phyloP scores from a whole-genome alignment of 2,888 invertebrate genomes.

The Folsomia candida region DNA sequence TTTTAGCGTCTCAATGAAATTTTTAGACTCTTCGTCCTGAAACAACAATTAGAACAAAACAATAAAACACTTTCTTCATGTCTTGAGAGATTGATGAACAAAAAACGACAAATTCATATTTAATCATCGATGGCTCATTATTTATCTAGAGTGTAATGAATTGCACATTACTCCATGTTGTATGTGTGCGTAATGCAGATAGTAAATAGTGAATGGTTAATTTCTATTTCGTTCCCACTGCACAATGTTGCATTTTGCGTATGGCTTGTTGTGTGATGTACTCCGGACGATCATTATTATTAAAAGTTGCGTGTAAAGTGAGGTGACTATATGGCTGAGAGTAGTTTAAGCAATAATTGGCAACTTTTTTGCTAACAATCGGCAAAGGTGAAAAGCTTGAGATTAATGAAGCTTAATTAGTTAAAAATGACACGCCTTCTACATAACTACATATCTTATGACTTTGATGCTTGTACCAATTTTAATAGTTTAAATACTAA shows the following conservation, averaged over 20 bases:
- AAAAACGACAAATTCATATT: neutral
- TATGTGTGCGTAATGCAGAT: neutral
- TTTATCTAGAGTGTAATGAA: neutral
- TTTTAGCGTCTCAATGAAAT: constrained; percentile 50
- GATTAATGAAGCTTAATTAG: neutral
- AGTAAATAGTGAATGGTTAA: neutral
- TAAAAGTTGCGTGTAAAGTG: neutral
- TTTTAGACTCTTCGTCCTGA: constrained; percentile 50
- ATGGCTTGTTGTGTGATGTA: too few relatives aligned
- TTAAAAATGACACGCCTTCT: neutral
- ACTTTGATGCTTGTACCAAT: neutral
- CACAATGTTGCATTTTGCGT: too few relatives aligned
- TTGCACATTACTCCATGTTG: neutral
- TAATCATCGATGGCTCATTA: neutral
- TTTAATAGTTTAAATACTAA: too few relatives aligned
- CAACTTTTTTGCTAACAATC: neutral
- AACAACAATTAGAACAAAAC: constrained; percentile 22
- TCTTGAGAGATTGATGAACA: neutral
- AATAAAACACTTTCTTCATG: constrained; percentile 5
- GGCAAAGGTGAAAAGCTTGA: neutral
- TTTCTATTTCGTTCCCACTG: too few relatives aligned
- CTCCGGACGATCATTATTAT: too few relatives aligned
- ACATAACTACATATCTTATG: neutral
- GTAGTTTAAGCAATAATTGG: neutral
- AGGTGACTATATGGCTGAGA: neutral